These are phyloP conservation scores for Alectura lathami DNA, from an alignment of 2,113 vertebrate species.

Conservation along the genomic window DNA sequence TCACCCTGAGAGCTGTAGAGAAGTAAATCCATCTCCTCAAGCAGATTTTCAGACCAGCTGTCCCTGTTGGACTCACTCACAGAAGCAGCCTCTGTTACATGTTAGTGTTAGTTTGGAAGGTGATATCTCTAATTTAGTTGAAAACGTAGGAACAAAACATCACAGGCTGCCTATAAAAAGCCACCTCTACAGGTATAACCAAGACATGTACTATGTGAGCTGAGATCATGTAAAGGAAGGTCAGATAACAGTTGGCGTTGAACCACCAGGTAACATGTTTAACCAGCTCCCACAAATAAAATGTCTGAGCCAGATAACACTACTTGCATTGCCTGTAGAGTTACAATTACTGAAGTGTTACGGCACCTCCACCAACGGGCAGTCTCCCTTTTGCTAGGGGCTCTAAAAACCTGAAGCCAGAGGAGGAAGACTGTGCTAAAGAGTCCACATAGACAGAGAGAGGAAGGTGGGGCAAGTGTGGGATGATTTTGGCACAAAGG, in stretches of 20 bases:
- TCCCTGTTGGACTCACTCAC: conserved; percentile 16
- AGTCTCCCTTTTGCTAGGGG: background rate
- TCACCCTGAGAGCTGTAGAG: background rate
- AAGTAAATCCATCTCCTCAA: background rate
- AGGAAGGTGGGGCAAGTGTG: accelerated
- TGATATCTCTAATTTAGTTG: background rate
- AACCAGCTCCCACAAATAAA: background rate
- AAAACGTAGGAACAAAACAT: background rate
- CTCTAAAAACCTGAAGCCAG: background rate
- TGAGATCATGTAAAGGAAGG: background rate
- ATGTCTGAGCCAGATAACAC: background rate
- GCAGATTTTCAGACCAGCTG: conserved; percentile 57
- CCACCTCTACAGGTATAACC: background rate
- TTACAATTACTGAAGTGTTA: background rate
- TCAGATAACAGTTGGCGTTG: background rate
- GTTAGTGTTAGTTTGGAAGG: background rate
- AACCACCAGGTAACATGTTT: background rate
- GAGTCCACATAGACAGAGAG: background rate
- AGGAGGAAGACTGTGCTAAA: background rate
- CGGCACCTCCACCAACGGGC: background rate
- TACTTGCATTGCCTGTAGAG: background rate
- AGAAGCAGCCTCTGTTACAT: conserved; percentile 1
- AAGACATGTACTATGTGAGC: background rate
- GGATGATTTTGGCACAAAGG: background rate
- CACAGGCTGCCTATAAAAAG: background rate